phyloP scores from a whole-genome alignment of 2,113 vertebrate species.

The Sus scrofa region DNA sequence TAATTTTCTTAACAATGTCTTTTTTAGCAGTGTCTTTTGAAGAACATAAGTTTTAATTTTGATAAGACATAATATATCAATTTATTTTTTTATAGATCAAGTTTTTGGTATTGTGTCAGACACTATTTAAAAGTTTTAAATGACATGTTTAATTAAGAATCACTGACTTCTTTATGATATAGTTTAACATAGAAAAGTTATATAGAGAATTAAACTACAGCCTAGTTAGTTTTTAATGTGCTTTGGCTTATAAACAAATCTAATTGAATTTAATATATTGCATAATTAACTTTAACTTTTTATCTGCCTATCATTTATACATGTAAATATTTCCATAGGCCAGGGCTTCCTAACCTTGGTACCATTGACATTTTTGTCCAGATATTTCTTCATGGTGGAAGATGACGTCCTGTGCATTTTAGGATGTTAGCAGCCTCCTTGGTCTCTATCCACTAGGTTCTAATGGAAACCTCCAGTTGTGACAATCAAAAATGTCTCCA shows the following conservation, averaged over 20 bases:
- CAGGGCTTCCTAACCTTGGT: not conserved
- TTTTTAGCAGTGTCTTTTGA: not conserved
- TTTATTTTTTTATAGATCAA: not conserved
- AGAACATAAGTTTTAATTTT: slow-evolving; percentile 8
- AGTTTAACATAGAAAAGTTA: not conserved
- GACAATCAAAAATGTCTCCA: not conserved
- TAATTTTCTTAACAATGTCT: not conserved
- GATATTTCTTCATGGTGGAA: not conserved
- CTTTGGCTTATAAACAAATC: slow-evolving; percentile 8
- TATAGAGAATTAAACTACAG: not conserved
- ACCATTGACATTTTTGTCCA: not conserved
- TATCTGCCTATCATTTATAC: not conserved
- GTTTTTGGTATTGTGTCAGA: not conserved
- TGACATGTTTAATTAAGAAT: not conserved
- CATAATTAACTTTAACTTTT: not conserved
- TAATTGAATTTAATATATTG: not conserved
- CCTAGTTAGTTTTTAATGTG: not conserved
- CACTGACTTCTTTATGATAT: not conserved
- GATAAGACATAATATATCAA: not conserved
- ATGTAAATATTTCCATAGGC: not conserved
- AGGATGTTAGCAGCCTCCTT: not conserved
- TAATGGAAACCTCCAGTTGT: not conserved
- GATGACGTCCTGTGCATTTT: not conserved
- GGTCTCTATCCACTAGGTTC: not conserved
- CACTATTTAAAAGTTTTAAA: slow-evolving; percentile 30